phyloP scores from a whole-genome alignment of 2,113 vertebrate species.

The Oncorhynchus masou region DNA sequence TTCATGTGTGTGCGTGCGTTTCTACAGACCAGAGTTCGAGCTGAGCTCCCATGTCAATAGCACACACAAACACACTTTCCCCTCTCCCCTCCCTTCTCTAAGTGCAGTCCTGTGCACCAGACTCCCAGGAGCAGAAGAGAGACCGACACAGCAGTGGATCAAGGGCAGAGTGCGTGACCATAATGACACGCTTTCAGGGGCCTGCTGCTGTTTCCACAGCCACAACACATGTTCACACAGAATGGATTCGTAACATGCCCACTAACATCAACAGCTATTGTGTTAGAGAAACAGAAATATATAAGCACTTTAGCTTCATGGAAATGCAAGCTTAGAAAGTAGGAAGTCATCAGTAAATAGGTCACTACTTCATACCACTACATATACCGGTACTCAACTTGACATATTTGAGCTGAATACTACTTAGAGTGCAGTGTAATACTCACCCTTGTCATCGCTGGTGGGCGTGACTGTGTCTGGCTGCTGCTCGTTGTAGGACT shows the following conservation, averaged over 20 bases:
- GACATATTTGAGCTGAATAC: too few species aligned
- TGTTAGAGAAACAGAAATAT: not conserved
- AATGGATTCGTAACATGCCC: not conserved
- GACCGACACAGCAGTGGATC: not conserved
- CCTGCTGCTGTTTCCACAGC: not conserved
- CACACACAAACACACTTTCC: constrained; percentile 1
- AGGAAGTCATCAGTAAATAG: too few species aligned
- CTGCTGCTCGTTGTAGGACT: constrained; percentile 87
- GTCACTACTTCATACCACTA: too few species aligned
- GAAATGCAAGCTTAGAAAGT: too few species aligned
- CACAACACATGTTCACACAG: not conserved
- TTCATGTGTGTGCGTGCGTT: not conserved
- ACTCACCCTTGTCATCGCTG: constrained; percentile 89
- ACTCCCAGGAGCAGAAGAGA: too few species aligned
- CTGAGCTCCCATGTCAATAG: not conserved
- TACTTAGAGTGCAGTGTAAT: too few species aligned
- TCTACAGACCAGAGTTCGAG: not conserved
- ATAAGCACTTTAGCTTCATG: too few species aligned
- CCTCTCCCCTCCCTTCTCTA: too few species aligned
- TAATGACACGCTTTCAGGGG: not conserved
- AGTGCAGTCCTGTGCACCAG: too few species aligned
- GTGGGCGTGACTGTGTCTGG: constrained; percentile 91
- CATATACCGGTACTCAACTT: too few species aligned
- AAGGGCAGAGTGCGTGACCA: not conserved
- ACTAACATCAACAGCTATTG: not conserved